These are phyloP conservation scores for Agrochola macilenta DNA, from an alignment of 2,888 invertebrate species.

Conservation along the genomic window DNA sequence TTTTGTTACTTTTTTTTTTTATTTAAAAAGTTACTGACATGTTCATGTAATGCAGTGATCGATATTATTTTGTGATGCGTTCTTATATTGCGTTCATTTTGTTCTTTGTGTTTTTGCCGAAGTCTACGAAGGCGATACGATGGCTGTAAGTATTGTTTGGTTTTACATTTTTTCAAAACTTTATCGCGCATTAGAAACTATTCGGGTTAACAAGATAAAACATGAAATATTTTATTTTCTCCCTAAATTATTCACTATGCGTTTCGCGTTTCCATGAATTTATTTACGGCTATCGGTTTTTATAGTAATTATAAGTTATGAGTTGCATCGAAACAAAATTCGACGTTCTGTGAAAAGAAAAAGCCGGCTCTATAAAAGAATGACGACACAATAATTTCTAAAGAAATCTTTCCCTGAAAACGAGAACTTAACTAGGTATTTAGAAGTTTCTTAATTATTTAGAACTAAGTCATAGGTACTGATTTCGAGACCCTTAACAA, in stretches of 20 bases:
- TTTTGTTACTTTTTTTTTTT: conserved; percentile 26
- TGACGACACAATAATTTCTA: background rate
- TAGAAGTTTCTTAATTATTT: background rate
- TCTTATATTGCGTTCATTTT: conserved; percentile 85
- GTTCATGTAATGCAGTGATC: conserved; percentile 60
- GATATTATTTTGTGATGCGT: conserved; percentile 84
- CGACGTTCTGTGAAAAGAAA: background rate
- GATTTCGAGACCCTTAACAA: background rate
- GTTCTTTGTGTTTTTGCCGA: conserved; percentile 88
- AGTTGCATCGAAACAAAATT: background rate
- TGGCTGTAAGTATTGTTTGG: conserved; percentile 85
- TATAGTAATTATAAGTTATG: background rate
- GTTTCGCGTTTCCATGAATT: background rate
- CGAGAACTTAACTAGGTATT: background rate
- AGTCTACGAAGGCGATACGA: conserved; percentile 86
- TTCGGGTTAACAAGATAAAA: background rate
- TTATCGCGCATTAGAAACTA: background rate
- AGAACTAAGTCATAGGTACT: background rate
- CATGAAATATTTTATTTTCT: background rate
- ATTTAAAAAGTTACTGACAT: conserved; percentile 49
- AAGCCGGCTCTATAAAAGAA: background rate
- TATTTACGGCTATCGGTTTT: background rate
- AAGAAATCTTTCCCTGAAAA: conserved; percentile 5
- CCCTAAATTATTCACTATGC: background rate
- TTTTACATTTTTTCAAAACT: conserved; percentile 20